Evolutionary conservation across 2,888 invertebrate genomes (phyloP), one percentile per base, ranked within the genome.

Genomic region (Gryllus longicercus): DNA sequence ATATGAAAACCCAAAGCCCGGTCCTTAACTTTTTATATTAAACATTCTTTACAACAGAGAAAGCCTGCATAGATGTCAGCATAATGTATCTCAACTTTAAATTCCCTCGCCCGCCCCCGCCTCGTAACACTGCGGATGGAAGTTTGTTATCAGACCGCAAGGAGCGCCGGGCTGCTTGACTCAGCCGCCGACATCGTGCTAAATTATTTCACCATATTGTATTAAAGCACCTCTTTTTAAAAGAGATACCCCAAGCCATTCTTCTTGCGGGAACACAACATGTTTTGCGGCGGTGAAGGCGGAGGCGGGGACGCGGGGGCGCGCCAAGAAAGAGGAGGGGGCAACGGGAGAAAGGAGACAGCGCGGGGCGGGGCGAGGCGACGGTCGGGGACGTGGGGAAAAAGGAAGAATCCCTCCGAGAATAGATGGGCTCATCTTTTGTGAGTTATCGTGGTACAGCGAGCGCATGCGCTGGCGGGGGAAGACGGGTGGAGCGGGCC

Each of bases 211-310:
- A 63, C 14, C 63, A 63, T 63, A 63, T 63, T 63, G 63, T 63
- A 63, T 63, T 63, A 63, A 63, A 63, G 63, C 63, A 63, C 63
- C 63, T 63, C 63, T 63, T 63, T 63, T 14, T 63, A 63, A 63
- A 63, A 63, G 63, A 63, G 63, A 63, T 63, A 63, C n/a, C n/a
- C 63, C n/a, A 14, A 14, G 63, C 63, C n/a, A 63, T 63, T 63
- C 63, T 63, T 63, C 63, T 63, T 63, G 63, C 63, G 63, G 63
- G 63, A 63, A 63, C 63, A 63, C n/a, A 63, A 63, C 63, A 63
- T 63, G 63, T 63, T 63, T 63, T 63, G 63, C 63, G 63, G n/a
- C 16, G 14, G 63, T 14, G n/a, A n/a, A n/a, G n/a, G 63, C 63
- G 63, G 63, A 5, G 63, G n/a, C 63, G 63, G 63, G 63, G n/a